Conservation (phyloP, 2,888 invertebrate genomes). For the Hypena proboscidalis region DNA sequence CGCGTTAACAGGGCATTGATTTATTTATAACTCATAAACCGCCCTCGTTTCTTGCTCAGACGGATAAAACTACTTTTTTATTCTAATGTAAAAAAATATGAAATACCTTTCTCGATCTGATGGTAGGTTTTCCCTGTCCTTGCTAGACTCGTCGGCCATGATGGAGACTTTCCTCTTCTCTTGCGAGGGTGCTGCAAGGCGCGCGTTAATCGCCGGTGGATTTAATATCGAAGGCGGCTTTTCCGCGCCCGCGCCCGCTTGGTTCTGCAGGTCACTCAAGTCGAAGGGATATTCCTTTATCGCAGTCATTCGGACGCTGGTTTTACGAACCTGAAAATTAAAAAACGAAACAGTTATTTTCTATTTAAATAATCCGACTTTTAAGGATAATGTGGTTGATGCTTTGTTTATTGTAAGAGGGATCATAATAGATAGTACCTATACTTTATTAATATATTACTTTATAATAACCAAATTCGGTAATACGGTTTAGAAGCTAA, state of each 20-base stretch:
- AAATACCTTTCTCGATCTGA: slow-evolving; percentile 83
- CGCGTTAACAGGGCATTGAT: too few relatives aligned
- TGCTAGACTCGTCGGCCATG: slow-evolving; percentile 83
- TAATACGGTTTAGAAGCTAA: too few relatives aligned
- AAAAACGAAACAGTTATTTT: too few relatives aligned
- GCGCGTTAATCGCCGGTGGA: slow-evolving; percentile 23
- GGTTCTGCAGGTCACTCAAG: slow-evolving; percentile 72
- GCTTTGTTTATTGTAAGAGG: neutral
- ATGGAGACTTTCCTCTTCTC: slow-evolving; percentile 87
- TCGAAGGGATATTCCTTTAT: slow-evolving; percentile 84
- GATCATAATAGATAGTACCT: too few relatives aligned
- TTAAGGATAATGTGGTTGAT: too few relatives aligned
- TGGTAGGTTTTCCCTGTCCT: slow-evolving; percentile 87
- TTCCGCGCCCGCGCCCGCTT: slow-evolving; percentile 48
- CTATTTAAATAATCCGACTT: too few relatives aligned
- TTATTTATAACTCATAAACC: too few relatives aligned
- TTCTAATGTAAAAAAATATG: too few relatives aligned
- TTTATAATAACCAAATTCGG: too few relatives aligned
- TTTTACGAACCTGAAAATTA: slow-evolving; percentile 75
- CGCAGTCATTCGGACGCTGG: slow-evolving; percentile 81
- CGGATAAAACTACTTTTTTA: too few relatives aligned
- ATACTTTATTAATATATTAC: too few relatives aligned
- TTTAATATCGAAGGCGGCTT: slow-evolving; percentile 30
- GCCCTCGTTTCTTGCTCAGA: too few relatives aligned
- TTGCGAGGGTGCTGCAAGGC: slow-evolving; percentile 46